These are phyloP conservation scores for Hetaerina americana DNA, from an alignment of 1,140 invertebrate genomes.

Conservation along the genomic window DNA sequence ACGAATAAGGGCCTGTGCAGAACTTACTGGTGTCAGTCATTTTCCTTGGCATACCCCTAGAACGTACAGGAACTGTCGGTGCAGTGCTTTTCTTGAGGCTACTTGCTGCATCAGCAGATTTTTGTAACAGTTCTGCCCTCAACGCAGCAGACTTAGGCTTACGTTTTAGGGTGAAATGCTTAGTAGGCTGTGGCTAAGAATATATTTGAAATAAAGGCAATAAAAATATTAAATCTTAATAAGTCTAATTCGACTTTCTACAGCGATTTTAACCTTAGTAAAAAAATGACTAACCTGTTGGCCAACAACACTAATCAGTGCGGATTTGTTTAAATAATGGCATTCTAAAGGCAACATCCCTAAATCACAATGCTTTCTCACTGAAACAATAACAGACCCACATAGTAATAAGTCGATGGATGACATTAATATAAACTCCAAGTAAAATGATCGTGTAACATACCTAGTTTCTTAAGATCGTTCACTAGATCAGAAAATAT, in stretches of 20 bases:
- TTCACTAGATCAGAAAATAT: slow-evolving; percentile 83
- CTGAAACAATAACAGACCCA: slow-evolving; percentile 21
- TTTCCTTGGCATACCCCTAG: slow-evolving; percentile 87
- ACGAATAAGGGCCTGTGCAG: slow-evolving; percentile 1
- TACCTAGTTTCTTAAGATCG: slow-evolving; percentile 67
- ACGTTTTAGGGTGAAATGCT: slow-evolving; percentile 88
- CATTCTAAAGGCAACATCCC: slow-evolving; percentile 88
- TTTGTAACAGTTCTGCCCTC: slow-evolving; percentile 77
- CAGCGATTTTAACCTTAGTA: not conserved
- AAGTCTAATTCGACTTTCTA: slow-evolving; percentile 3
- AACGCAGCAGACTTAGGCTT: slow-evolving; percentile 91
- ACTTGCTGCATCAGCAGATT: slow-evolving; percentile 75
- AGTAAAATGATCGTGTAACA: slow-evolving; percentile 11
- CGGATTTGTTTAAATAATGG: slow-evolving; percentile 90
- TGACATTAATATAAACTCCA: not conserved
- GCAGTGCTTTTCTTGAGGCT: slow-evolving; percentile 80
- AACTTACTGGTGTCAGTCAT: slow-evolving; percentile 86
- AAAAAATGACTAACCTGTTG: slow-evolving; percentile 26
- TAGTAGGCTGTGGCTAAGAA: slow-evolving; percentile 36
- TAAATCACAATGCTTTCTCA: slow-evolving; percentile 74
- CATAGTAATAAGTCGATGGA: not conserved
- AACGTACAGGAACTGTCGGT: slow-evolving; percentile 78
- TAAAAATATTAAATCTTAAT: not conserved
- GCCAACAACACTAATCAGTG: slow-evolving; percentile 71
- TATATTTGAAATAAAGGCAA: slow-evolving; percentile 5